Base-by-base conservation (phyloP, 2,113 vertebrate species). In the Chaenogobius annularis region DNA sequence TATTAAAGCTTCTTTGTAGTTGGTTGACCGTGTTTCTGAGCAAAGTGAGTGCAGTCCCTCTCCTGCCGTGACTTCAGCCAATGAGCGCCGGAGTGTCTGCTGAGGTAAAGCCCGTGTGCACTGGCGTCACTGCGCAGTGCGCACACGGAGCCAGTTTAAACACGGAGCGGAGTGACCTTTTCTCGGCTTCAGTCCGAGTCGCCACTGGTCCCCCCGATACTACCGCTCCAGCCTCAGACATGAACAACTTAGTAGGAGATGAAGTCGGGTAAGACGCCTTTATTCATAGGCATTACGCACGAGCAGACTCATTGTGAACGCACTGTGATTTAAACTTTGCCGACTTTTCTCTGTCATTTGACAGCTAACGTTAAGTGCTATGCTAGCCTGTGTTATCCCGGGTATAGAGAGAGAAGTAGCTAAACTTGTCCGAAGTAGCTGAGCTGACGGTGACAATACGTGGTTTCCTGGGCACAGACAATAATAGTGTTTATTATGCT, bases 201-300 rank as follows among this genome's bases (percentile, higher is more conserved):
- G 43, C 88, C 86, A 78, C 86, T 89, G 89, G 83, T 86, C 81
- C 22, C 55, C 83, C 81, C 80, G 59, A 62, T 70, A 79, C 68
- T 81, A 88, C 88, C 86, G 74, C 87, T 73, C 79, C 73, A 88
- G 87, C 91, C 89, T 90, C 91, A 93, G 93, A 93, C 87, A 96
- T 96, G 96, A 96, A 96, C 91, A 96, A 94, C 90, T 94, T 95
- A 88, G 94, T 95, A 85, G 96, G 95, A 87, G 96, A 97, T 91
- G 96, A 96, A 94, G 95, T 97, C 83, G 95, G 96, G 96, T 96
- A 93, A 96, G 96, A 75, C 37, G n/a, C 20, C 7, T 64, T 72
- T 61, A 31, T 66, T 1, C 17, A 23, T 69, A 12, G 37, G 10
- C 35, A 22, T 13, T 14, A 0, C 13, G 15, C 40, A 54, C 2